Conservation (phyloP, 1,140 invertebrate species). For the Drosophila subpulchrella region DNA sequence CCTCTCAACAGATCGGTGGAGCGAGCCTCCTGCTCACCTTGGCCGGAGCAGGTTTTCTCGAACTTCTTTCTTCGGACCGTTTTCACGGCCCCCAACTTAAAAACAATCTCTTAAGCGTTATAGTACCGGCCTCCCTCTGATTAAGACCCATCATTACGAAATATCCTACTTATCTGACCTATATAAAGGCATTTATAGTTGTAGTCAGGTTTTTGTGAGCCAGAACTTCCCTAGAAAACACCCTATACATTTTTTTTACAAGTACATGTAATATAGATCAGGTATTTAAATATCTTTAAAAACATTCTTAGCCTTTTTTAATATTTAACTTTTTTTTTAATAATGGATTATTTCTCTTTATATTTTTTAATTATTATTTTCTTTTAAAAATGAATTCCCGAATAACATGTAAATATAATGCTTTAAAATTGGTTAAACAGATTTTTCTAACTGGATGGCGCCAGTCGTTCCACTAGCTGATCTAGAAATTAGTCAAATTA, state of each 20-base stretch:
- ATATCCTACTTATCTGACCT: neutral
- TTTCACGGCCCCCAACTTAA: conserved; percentile 1
- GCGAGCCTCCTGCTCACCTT: conserved; percentile 65
- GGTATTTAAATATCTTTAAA: too few relatives aligned
- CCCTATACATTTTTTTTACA: too few relatives aligned
- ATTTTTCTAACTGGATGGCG: neutral
- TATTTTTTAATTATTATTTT: too few relatives aligned
- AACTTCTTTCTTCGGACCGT: conserved; percentile 18
- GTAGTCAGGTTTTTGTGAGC: too few relatives aligned
- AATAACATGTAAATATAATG: too few relatives aligned
- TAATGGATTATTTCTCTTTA: too few relatives aligned
- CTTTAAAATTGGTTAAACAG: neutral
- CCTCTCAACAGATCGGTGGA: conserved; percentile 15
- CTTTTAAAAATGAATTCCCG: too few relatives aligned
- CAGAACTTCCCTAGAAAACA: too few relatives aligned
- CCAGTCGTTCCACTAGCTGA: neutral
- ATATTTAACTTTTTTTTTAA: too few relatives aligned
- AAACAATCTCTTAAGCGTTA: neutral
- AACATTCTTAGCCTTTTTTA: too few relatives aligned
- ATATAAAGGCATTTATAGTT: too few relatives aligned
- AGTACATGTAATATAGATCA: too few relatives aligned
- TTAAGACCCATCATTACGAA: neutral
- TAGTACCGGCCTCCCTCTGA: neutral
- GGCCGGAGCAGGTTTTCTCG: conserved; percentile 44
- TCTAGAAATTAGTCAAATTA: neutral